Evolutionary conservation across 2,797 vertebrate species (phyloP).

Genomic region (Pelobates cultripes): DNA sequence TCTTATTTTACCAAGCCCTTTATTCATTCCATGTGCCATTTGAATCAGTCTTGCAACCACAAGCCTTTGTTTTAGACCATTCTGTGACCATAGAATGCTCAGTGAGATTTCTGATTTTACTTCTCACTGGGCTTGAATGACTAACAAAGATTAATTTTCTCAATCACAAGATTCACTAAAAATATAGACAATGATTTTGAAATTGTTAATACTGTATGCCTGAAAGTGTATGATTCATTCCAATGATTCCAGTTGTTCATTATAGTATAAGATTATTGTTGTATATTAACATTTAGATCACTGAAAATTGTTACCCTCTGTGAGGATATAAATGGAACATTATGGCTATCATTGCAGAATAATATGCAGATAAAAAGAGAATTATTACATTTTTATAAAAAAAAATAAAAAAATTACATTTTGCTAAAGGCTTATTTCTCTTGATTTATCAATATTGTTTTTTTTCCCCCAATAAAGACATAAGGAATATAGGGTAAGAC

Average conservation of each 20-base stretch:
- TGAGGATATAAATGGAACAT: constrained; percentile 3
- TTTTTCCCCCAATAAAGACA: not conserved
- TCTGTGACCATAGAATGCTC: no score
- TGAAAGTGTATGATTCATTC: not conserved
- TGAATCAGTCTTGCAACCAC: no score
- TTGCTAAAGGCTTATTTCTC: not conserved
- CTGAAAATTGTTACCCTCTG: constrained; percentile 11
- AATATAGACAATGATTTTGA: no score
- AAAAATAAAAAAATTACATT: not conserved
- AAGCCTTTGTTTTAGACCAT: no score
- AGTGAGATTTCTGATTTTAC: no score
- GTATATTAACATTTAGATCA: constrained; percentile 17
- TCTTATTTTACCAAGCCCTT: no score
- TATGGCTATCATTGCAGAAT: not conserved
- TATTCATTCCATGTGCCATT: no score
- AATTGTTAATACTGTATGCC: not conserved
- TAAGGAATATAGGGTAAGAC: not conserved
- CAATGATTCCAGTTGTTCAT: constrained; percentile 8
- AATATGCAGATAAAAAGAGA: constrained; percentile 11
- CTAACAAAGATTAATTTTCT: no score
- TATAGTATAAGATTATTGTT: constrained; percentile 6
- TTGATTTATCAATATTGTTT: constrained; percentile 16
- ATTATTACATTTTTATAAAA: not conserved
- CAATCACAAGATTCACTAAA: no score
- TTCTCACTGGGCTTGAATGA: no score